phyloP scores from a whole-genome alignment of 2,113 vertebrate genomes.

The Callopanchax toddi region DNA sequence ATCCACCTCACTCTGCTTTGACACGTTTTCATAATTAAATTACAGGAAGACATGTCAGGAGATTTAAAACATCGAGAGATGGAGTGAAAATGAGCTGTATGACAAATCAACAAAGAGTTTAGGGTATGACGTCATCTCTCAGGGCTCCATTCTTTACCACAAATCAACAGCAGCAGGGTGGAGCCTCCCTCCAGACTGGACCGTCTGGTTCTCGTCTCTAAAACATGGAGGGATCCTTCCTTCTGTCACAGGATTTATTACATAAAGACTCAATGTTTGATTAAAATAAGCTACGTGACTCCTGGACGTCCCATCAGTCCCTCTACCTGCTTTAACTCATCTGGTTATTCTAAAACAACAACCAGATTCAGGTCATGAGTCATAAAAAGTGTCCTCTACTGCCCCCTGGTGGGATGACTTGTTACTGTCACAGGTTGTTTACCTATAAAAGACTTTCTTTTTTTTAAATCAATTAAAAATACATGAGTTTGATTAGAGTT shows the following conservation, averaged over 20 bases:
- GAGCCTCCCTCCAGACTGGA: conserved; percentile 53
- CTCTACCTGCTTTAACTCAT: not conserved
- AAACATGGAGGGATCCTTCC: not conserved
- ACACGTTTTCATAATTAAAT: no score
- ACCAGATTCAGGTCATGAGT: not conserved
- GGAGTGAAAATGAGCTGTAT: not conserved
- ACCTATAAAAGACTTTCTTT: not conserved
- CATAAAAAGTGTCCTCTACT: conserved; percentile 31
- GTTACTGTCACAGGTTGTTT: conserved; percentile 12
- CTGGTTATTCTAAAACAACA: not conserved
- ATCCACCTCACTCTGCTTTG: no score
- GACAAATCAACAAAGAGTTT: not conserved
- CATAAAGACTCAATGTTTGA: not conserved
- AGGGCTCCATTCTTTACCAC: not conserved
- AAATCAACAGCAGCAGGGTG: conserved; percentile 30
- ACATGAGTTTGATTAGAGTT: no score
- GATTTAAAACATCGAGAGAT: no score
- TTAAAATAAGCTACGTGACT: conserved; percentile 23
- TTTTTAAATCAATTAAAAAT: not conserved
- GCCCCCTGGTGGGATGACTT: conserved; percentile 56
- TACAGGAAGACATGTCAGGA: no score
- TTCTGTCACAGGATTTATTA: not conserved
- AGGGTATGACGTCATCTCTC: not conserved
- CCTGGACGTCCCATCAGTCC: not conserved
- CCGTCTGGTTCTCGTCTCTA: conserved; percentile 54